phyloP scores from a whole-genome alignment of 2,888 invertebrate genomes.

The Parthenolecanium corni region DNA sequence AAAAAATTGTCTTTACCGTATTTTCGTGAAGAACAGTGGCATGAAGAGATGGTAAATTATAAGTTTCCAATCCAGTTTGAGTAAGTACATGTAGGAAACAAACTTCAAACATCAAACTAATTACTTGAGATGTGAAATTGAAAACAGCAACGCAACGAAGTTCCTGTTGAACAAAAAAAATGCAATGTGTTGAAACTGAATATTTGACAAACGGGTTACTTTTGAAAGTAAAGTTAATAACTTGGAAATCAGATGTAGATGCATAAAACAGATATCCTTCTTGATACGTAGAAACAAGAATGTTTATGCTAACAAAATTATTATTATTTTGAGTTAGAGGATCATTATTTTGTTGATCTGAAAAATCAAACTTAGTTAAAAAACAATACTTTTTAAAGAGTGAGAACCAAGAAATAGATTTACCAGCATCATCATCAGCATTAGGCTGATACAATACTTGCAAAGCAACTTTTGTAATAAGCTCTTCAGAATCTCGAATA shows the following conservation, averaged over 20 bases:
- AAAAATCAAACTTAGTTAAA: not conserved
- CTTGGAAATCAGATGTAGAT: not conserved
- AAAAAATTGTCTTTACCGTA: no score
- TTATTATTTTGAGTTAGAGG: not conserved
- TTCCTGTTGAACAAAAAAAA: not conserved
- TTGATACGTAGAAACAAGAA: slow-evolving; percentile 1
- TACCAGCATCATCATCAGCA: not conserved
- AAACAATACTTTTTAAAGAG: no score
- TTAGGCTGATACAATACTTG: slow-evolving; percentile 4
- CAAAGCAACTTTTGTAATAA: slow-evolving; percentile 14
- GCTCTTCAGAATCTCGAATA: slow-evolving; percentile 5
- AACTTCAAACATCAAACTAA: slow-evolving; percentile 53
- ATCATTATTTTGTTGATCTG: not conserved
- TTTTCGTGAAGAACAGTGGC: slow-evolving; percentile 7
- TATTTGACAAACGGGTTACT: no score
- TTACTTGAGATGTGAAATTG: slow-evolving; percentile 59
- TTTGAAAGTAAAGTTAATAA: no score
- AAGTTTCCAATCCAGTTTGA: slow-evolving; percentile 62
- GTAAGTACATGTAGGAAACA: slow-evolving; percentile 61
- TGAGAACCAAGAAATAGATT: no score
- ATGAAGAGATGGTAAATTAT: slow-evolving; percentile 42
- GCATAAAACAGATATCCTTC: slow-evolving; percentile 19
- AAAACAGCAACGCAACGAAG: slow-evolving; percentile 48
- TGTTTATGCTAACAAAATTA: slow-evolving; percentile 4
- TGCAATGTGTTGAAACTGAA: no score